These are phyloP conservation scores for Oreochromis tanganicae DNA, from an alignment of 2,113 vertebrate species.

Conservation along the genomic window DNA sequence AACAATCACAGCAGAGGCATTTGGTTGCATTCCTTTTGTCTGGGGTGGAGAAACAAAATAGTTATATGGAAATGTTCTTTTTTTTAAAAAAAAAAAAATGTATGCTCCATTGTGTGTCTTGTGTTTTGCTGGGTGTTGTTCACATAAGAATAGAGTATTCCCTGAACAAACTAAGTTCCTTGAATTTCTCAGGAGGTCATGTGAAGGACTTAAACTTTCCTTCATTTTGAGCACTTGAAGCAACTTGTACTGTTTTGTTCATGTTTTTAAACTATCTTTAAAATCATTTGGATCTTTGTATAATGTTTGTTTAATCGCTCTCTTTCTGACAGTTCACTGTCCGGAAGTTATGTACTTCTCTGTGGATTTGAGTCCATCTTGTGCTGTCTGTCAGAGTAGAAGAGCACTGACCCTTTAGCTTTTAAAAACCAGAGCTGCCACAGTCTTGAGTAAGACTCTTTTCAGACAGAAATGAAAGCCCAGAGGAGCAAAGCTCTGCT, in stretches of 20 bases:
- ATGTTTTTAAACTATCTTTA: neutral
- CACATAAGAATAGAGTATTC: conserved; percentile 40
- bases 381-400: conserved; percentile 32
- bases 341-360: neutral
- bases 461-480: neutral
- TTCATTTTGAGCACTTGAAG: neutral
- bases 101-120: conserved; percentile 24
- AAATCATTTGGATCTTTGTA: neutral
- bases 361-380: neutral
- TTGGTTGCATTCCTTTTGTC: conserved; percentile 67
- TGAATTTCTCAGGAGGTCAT: neutral
- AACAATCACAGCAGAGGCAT: conserved; percentile 65
- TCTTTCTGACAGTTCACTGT: neutral
- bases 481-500: neutral
- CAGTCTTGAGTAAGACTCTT: neutral
- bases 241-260: neutral
- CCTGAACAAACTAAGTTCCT: conserved; percentile 1
- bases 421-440: neutral
- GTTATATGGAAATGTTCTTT: conserved; percentile 30
- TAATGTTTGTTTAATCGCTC: neutral
- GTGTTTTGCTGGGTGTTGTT: neutral
- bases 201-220: neutral
- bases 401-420: neutral
- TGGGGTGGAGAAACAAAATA: conserved; percentile 35
- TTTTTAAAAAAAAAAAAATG: neutral